Base-by-base conservation (phyloP, 2,113 vertebrate genomes). In the Tetrao urogallus region DNA sequence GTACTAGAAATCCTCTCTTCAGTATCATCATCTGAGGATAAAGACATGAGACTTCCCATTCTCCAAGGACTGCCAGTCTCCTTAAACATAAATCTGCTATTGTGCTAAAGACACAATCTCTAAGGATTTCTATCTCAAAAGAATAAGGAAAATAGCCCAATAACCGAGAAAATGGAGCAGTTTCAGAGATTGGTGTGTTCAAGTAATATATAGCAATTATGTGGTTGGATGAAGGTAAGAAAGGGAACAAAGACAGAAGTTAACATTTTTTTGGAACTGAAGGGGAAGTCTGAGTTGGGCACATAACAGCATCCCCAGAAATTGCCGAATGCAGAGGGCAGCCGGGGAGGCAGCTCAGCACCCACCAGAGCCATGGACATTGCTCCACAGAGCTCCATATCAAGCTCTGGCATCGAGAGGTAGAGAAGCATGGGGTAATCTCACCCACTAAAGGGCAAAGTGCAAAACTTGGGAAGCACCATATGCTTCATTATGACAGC, bases 211-310 rank as follows among this genome's bases (percentile, higher is more conserved):
- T 95, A 95, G 94, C 95, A 95, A 95, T 92, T 95, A 92, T 89
- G 82, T 96, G 94, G 94, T 96, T 96, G 95, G 90, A 80, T 97
- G 94, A 96, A 95, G 96, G 95, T 90, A 89, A 12, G 79, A 93
- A 95, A 91, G 73, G 82, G 89, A 96, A 94, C 47, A 83, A 94
- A 92, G 92, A 75, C 90, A 90, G n/a, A 64, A 64, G 61, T 64
- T 64, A 64, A 36, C 38, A 6, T 64, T 40, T 64, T 56, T 64
- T 88, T 94, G 88, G 86, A 96, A 93, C 70, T 28, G 69, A 88
- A 91, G 75, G 60, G 61, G 64, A 93, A 95, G 91, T 95, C 93
- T 78, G 83, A 86, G 75, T 60, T 80, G 84, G 90, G 96, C 94
- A 89, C 76, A 11, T 15, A 76, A 86, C 88, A 83, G 83, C 94